Base-by-base conservation (phyloP, 2,113 vertebrate species). In the Scortum barcoo region DNA sequence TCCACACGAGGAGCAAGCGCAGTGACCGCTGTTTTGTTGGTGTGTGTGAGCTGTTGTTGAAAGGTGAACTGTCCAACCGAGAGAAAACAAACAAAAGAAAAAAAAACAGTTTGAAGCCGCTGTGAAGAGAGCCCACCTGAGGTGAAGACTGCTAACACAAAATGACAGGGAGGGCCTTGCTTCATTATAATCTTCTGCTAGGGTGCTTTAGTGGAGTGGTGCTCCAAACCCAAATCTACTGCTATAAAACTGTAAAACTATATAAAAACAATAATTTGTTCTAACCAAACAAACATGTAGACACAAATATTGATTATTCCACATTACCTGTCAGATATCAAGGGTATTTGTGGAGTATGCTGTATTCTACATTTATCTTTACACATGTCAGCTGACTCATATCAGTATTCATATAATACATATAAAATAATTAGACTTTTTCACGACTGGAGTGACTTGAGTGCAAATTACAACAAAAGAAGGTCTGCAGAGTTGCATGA, bases 31-130 rank as follows among this genome's bases (percentile, higher is more conserved):
- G 11, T 68, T 62, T 42, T 44, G 24, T 28, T 56, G 51, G 22
- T 65, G 22, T 30, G 20, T 33, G 30, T 53, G 70, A 85, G 20
- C 42, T 22, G 19, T 50, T 72, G 42, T 51, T 50, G 28, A 56
- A 30, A 36, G 16, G 3, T 16, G 44, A 70, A 40, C 67, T 30
- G 7, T 57, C 48, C 5, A 54, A 46, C 26, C 22, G 19, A 60
- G 20, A 53, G 1, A 68, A 24, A 70, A 69, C 28, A 51, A 5
- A 19, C n/a, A n/a, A n/a, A n/a, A 75, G 38, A 20, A 56, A 56
- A 61, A 62, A 58, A 19, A n/a, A 26, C 8, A 70, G 8, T 16
- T 22, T 76, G 20, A n/a, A 76, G 30, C 9, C 26, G 5, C 16
- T 0, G 24, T 65, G 61, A 67, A 42, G 24, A 28, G 19, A 78